Conservation (phyloP, 2,888 invertebrate species). For the Leptodirus hochenwartii region DNA sequence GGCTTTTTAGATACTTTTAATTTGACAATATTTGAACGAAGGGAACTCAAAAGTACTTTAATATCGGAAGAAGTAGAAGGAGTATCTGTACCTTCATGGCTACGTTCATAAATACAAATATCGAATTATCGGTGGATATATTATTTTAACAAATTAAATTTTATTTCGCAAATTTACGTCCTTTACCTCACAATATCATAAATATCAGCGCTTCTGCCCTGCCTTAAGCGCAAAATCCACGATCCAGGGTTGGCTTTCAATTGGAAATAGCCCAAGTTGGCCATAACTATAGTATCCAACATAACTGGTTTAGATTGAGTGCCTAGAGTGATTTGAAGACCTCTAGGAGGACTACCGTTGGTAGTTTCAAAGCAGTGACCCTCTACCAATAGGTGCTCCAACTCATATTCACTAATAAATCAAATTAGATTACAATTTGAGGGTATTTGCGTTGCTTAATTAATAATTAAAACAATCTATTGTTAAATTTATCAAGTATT, state of each 20-base stretch:
- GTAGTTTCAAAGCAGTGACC: constrained; percentile 92
- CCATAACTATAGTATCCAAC: constrained; percentile 99
- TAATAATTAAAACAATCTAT: constrained; percentile 14
- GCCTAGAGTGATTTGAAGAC: constrained; percentile 90
- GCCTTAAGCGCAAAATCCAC: constrained; percentile 76
- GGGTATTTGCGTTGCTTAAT: too few species aligned
- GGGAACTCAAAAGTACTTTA: constrained; percentile 61
- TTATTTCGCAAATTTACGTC: constrained; percentile 5
- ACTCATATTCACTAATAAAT: constrained; percentile 73
- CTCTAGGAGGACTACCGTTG: constrained; percentile 85
- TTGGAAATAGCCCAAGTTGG: constrained; percentile 97
- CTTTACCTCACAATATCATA: constrained; percentile 69
- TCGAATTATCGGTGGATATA: too few species aligned
- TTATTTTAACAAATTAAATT: constrained; percentile 2
- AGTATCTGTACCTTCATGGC: constrained; percentile 62
- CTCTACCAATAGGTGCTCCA: constrained; percentile 87
- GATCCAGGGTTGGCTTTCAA: constrained; percentile 95
- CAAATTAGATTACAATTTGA: too few species aligned
- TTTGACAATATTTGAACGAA: constrained; percentile 82
- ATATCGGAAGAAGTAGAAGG: constrained; percentile 50
- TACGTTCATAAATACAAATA: too few species aligned
- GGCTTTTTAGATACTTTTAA: constrained; percentile 80
- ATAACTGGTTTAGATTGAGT: constrained; percentile 57
- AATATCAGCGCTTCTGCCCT: constrained; percentile 87
- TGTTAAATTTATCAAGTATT: neutral